Base-by-base conservation (phyloP, 1,140 invertebrate genomes). In the Drosophila erecta region DNA sequence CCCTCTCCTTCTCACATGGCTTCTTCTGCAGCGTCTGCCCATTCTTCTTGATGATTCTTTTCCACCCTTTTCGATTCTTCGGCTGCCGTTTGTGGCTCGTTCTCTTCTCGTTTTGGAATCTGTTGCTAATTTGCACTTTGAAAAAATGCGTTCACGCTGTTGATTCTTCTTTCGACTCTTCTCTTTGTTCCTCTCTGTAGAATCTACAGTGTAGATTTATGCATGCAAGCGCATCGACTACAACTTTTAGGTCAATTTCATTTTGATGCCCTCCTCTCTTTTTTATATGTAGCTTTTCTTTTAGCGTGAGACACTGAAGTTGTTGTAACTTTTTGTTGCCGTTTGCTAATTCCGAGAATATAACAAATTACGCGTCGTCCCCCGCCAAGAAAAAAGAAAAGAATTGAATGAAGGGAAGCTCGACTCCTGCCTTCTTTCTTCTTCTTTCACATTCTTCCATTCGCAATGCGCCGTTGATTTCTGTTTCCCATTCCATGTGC, bases 261-360 rank as follows among this genome's bases (percentile, higher is more conserved):
- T 86, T 81, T 80, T 56, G 80, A 61, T 84, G 70, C 64, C 53
- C 60, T 38, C 60, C 44, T 64, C 40, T n/a, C 20, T 56, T 15
- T 33, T 61, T 64, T 62, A 14, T 35, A 8, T 35, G 33, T 33
- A 33, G 27, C 17, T 40, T 73, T 56, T 43, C 40, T 24, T 81
- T 78, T 71, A 70, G 78, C 77, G 67, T 44, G 61, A 59, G 62
- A 84, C 65, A 71, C 76, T 49, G 22, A 43, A 62, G 24, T 60
- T 73, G 54, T 38, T 66, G 65, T 53, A 30, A n/a, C 27, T 50
- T 74, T 54, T 43, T 79, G 50, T 53, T 70, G 65, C 60, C 73
- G 79, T 62, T 90, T 86, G 86, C 86, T 90, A 86, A 90, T 90
- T 90, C 86, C 79, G 54, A 83, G 79, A 83, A 90, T 83, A 89